phyloP scores from a whole-genome alignment of 1,140 invertebrate species.

The Acromyrmex charruanus region DNA sequence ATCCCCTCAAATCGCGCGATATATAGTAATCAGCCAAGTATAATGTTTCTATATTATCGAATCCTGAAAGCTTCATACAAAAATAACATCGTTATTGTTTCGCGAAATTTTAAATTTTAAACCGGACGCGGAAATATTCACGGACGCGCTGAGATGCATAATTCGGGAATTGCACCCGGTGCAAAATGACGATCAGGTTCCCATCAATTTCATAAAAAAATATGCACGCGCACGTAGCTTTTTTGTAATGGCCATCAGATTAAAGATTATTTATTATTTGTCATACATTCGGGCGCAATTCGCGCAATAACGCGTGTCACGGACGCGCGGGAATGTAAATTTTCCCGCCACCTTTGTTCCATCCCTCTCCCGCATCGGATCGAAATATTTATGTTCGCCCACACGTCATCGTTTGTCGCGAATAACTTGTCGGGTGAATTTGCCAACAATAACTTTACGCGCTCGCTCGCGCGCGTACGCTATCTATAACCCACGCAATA shows the following conservation, averaged over 20 bases:
- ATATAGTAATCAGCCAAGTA: constrained; percentile 37
- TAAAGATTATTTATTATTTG: constrained; percentile 64
- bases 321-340: constrained; percentile 52
- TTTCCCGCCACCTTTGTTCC: constrained; percentile 54
- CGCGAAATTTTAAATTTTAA: constrained; percentile 28
- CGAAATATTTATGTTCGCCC: constrained; percentile 57
- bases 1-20: constrained; percentile 7
- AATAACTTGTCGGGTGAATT: constrained; percentile 61
- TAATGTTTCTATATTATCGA: constrained; percentile 48
- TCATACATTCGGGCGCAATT: constrained; percentile 56
- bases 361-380: constrained; percentile 45
- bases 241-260: constrained; percentile 55
- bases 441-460: constrained; percentile 55
- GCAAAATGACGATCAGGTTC: constrained; percentile 29
- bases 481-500: constrained; percentile 15
- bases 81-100: constrained; percentile 41
- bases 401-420: constrained; percentile 56
- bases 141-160: constrained; percentile 24
- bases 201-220: constrained; percentile 42
- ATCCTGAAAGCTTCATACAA: constrained; percentile 21
- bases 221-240: constrained; percentile 28
- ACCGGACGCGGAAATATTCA: background rate
- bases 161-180: constrained; percentile 29
- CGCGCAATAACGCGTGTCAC: constrained; percentile 53
- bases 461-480: constrained; percentile 11